Evolutionary conservation across 2,113 vertebrate genomes (phyloP).

Genomic region (Cyanistes caeruleus): DNA sequence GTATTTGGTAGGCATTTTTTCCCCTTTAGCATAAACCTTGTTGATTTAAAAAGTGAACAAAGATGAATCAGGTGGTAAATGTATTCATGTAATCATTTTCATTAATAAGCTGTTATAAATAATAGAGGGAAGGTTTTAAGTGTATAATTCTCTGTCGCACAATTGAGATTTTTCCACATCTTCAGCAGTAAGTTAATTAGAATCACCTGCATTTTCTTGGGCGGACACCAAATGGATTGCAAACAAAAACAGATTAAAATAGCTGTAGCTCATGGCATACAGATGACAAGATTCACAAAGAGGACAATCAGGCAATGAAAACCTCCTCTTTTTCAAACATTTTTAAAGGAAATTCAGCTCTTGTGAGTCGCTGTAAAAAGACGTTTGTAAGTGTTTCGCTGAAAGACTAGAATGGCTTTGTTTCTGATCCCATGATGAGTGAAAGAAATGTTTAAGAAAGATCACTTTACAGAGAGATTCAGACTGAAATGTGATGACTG

Average conservation of each 20-base stretch:
- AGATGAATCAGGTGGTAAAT: conserved; percentile 74
- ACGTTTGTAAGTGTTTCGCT: conserved; percentile 81
- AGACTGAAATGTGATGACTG: conserved; percentile 82
- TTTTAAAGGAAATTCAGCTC: conserved; percentile 90
- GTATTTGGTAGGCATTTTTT: conserved; percentile 63
- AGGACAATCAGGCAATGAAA: conserved; percentile 84
- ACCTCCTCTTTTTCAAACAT: conserved; percentile 81
- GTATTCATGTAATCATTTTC: conserved; percentile 75
- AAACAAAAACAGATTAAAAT: conserved; percentile 85
- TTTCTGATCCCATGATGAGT: conserved; percentile 85
- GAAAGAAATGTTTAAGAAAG: conserved; percentile 84
- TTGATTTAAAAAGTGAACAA: conserved; percentile 71
- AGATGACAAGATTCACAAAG: conserved; percentile 93
- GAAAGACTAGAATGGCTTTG: conserved; percentile 82
- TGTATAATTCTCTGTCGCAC: conserved; percentile 70
- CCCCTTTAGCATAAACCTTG: conserved; percentile 57
- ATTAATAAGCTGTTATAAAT: conserved; percentile 78
- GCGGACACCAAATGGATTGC: conserved; percentile 82
- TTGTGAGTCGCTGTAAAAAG: conserved; percentile 81
- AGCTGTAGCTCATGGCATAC: conserved; percentile 87
- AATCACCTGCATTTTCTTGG: conserved; percentile 91
- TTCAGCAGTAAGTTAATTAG: conserved; percentile 85
- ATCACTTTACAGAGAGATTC: conserved; percentile 82
- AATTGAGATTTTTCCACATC: conserved; percentile 74
- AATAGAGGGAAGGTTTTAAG: conserved; percentile 75